Percentiles rank a stretch among this genome's conserved stretches.
These are phyloP conservation scores for Halichondria panicea DNA, from an alignment of 37 sponge, comb jelly and placozoan genomes.

Conservation along the genomic window DNA sequence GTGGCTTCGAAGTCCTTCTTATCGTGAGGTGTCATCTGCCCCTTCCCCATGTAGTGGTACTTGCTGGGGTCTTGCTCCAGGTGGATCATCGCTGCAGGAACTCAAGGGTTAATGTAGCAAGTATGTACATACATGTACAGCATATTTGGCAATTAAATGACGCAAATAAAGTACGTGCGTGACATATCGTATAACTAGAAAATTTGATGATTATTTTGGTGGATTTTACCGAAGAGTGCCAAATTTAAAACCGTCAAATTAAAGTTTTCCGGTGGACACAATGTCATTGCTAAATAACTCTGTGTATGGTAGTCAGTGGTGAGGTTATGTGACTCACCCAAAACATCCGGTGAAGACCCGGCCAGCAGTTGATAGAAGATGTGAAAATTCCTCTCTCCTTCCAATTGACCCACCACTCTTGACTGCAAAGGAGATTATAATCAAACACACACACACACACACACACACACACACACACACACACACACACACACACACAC, in stretches of 20 bases:
- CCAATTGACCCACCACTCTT: constrained; percentile 62
- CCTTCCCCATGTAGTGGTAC: constrained; percentile 58
- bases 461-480: neutral
- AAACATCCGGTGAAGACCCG: constrained; percentile 51
- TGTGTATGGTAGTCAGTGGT: neutral
- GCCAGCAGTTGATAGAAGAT: constrained; percentile 87
- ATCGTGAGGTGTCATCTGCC: constrained; percentile 64
- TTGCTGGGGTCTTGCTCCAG: constrained; percentile 33
- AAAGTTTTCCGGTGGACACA: neutral
- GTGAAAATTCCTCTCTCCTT: constrained; percentile 90
- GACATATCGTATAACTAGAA: no score
- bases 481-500: no score
- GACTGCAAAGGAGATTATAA: constrained; percentile 60
- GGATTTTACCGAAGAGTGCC: no score
- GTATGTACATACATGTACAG: neutral
- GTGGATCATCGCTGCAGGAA: constrained; percentile 64
- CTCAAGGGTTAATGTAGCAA: neutral
- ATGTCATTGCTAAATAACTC: no score
- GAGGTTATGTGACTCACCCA: no score
- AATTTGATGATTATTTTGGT: neutral
- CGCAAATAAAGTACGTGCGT: neutral
- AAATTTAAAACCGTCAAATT: no score
- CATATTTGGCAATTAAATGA: neutral
- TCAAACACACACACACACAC: no score
- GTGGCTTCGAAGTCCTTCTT: constrained; percentile 53